These are phyloP conservation scores for Yponomeuta evonymella DNA, from an alignment of 2,888 invertebrate genomes.

Conservation along the genomic window DNA sequence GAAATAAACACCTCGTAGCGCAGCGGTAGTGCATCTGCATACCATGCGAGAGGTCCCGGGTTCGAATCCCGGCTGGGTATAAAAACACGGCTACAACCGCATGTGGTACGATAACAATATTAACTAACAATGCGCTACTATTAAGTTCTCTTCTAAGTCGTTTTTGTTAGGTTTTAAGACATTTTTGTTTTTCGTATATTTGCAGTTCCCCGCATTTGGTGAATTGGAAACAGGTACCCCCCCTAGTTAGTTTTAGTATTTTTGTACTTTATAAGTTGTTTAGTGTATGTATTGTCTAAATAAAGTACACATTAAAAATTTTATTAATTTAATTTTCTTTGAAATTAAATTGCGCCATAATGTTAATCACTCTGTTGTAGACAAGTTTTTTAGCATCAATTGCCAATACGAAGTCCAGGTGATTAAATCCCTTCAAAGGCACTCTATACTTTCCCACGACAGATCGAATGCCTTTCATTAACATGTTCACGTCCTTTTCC, in stretches of 20 bases:
- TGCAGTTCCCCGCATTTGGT: neutral
- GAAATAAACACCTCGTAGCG: no score
- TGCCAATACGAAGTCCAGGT: slow-evolving; percentile 76
- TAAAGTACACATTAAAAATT: neutral
- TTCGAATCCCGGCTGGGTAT: no score
- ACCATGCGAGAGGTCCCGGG: no score
- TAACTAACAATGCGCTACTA: no score
- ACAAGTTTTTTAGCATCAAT: slow-evolving; percentile 75
- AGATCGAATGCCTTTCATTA: slow-evolving; percentile 55
- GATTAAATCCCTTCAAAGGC: slow-evolving; percentile 64
- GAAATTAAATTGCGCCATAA: slow-evolving; percentile 51
- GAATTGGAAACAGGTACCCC: neutral
- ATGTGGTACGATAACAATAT: no score
- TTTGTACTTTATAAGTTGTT: neutral
- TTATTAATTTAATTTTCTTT: slow-evolving; percentile 25
- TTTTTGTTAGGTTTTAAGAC: no score
- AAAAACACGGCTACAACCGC: no score
- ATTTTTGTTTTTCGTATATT: no score
- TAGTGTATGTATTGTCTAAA: neutral
- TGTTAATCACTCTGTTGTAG: slow-evolving; percentile 68
- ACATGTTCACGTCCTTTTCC: slow-evolving; percentile 55
- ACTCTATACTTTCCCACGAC: slow-evolving; percentile 66
- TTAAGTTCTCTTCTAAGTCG: no score
- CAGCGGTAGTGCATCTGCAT: no score
- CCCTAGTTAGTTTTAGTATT: neutral